Percentiles rank a stretch among this genome's conserved stretches.
Conservation (phyloP, 30 jellyfish, hydroid and myxozoan species). For the Aurelia sp. region DNA sequence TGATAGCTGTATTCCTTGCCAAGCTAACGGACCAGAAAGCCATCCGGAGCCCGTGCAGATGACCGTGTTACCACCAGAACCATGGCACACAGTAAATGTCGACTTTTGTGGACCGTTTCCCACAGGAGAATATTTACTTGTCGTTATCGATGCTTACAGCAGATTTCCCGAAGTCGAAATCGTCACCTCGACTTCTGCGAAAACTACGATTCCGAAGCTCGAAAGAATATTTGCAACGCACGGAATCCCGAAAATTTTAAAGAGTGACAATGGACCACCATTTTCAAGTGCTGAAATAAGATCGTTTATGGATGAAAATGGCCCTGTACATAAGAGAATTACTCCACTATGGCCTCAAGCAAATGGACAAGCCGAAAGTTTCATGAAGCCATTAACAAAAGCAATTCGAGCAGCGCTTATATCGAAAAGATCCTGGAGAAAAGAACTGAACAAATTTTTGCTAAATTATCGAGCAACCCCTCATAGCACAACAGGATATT, state of each 20-base stretch:
- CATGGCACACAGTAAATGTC: slow-evolving; percentile 49
- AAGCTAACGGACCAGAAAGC: slow-evolving; percentile 18
- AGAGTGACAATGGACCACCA: slow-evolving; percentile 52
- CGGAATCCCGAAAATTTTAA: not conserved
- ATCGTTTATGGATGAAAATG: slow-evolving; percentile 21
- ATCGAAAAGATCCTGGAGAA: not conserved
- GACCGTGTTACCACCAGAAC: slow-evolving; percentile 31
- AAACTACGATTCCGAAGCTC: slow-evolving; percentile 18
- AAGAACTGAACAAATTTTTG: not conserved
- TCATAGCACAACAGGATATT: slow-evolving; percentile 25
- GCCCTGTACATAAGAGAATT: slow-evolving; percentile 22
- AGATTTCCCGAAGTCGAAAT: slow-evolving; percentile 13
- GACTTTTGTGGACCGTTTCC: slow-evolving; percentile 61
- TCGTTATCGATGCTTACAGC: slow-evolving; percentile 34
- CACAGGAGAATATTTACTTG: slow-evolving; percentile 26
- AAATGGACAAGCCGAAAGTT: slow-evolving; percentile 51
- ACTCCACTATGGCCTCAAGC: slow-evolving; percentile 63
- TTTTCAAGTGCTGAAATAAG: not conserved
- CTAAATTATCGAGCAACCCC: slow-evolving; percentile 2
- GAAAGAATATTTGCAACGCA: slow-evolving; percentile 43
- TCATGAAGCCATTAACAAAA: slow-evolving; percentile 41
- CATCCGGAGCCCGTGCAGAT: slow-evolving; percentile 21
- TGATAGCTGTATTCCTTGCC: slow-evolving; percentile 49
- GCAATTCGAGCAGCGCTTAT: slow-evolving; percentile 16
- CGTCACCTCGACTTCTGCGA: slow-evolving; percentile 41